Percentiles rank a stretch among this genome's conserved stretches.
These are phyloP conservation scores for Hyposoter dolosus DNA, from an alignment of 2,888 invertebrate species.

Conservation along the genomic window DNA sequence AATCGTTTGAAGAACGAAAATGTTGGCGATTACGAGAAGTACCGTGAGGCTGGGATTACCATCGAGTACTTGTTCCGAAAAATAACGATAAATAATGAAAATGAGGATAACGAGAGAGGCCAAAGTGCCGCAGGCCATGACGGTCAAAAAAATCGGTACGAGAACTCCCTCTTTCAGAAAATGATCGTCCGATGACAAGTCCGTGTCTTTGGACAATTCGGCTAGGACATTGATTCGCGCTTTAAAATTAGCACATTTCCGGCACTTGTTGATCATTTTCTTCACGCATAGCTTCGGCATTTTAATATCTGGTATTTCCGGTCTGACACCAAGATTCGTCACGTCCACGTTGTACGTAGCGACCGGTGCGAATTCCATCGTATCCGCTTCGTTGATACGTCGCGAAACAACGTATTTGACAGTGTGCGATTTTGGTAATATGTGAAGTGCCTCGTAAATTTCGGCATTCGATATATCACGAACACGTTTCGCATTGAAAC, in stretches of 20 bases:
- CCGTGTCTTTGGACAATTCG: conserved; percentile 17
- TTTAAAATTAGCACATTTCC: conserved; percentile 79
- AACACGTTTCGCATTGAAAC: conserved; percentile 70
- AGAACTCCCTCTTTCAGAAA: conserved; percentile 84
- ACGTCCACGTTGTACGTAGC: conserved; percentile 75
- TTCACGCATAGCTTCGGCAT: conserved; percentile 76
- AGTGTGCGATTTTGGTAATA: conserved; percentile 76
- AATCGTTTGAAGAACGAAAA: conserved; percentile 83
- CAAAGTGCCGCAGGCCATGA: conserved; percentile 88
- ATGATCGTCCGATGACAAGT: conserved; percentile 35
- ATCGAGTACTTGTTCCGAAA: conserved; percentile 88
- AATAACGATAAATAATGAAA: conserved; percentile 88
- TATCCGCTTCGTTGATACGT: conserved; percentile 63
- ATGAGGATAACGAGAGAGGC: conserved; percentile 88
- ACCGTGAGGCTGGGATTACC: conserved; percentile 87
- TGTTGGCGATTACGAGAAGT: conserved; percentile 83
- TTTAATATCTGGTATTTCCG: conserved; percentile 72
- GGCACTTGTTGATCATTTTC: conserved; percentile 74
- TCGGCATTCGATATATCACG: conserved; percentile 75
- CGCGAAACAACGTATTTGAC: conserved; percentile 74
- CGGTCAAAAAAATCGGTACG: conserved; percentile 88
- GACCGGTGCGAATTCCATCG: conserved; percentile 72
- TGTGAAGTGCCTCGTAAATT: conserved; percentile 78
- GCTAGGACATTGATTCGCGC: conserved; percentile 40
- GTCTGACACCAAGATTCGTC: conserved; percentile 68